phyloP scores from a whole-genome alignment of 1,140 invertebrate genomes.

The Elymnias hypermnestra region DNA sequence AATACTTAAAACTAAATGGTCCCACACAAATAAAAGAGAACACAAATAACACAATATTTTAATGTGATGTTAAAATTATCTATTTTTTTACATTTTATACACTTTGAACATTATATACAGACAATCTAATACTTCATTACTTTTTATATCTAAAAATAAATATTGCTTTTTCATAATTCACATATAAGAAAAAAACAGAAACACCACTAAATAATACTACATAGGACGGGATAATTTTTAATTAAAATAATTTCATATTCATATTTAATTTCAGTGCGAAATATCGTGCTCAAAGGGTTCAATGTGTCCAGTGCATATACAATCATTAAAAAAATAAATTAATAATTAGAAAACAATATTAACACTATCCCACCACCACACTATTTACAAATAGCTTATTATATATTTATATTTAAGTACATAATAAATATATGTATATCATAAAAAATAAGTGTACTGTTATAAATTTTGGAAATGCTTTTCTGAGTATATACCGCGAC shows the following conservation, averaged over 20 bases:
- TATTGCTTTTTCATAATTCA: conserved; percentile 27
- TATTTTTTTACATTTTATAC: conserved; percentile 35
- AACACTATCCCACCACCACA: conserved; percentile 39
- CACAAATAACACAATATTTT: conserved; percentile 15
- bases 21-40: conserved; percentile 1
- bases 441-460: conserved; percentile 34
- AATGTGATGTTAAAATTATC: conserved; percentile 27
- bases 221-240: conserved; percentile 17
- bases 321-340: too few species aligned
- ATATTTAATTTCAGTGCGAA: conserved; percentile 3
- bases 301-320: background rate
- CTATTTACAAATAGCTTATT: conserved; percentile 54
- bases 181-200: conserved; percentile 12
- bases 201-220: conserved; percentile 6
- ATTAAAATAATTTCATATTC: background rate
- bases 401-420: conserved; percentile 26
- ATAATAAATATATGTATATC: conserved; percentile 28
- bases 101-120: conserved; percentile 30
- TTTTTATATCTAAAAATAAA: conserved; percentile 22
- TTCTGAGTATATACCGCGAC: conserved; percentile 43
- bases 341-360: conserved; percentile 2
- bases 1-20: too few species aligned
- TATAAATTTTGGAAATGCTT: conserved; percentile 73
- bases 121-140: conserved; percentile 23
- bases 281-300: background rate